Evolutionary conservation across 2,888 invertebrate species (phyloP).

Genomic region (Sepiola atlantica): DNA sequence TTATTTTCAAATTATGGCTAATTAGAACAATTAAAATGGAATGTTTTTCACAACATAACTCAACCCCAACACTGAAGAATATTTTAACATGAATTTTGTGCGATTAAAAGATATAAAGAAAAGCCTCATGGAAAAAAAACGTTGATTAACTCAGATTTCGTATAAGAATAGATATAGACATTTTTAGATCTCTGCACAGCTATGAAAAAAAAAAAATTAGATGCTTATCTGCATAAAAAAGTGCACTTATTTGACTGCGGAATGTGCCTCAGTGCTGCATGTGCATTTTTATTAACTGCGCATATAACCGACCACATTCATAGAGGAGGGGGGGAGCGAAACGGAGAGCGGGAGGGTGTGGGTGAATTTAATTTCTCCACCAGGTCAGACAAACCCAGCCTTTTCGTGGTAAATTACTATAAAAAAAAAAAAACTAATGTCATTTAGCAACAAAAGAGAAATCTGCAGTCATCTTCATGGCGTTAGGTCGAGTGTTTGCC

Average conservation of each 20-base stretch:
- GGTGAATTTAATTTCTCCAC: not conserved
- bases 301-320: not conserved
- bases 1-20: no score
- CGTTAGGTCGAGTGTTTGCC: not conserved
- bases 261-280: not conserved
- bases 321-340: not conserved
- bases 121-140: no score
- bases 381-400: not conserved
- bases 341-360: not conserved
- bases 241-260: slow-evolving; percentile 4
- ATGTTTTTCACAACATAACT: no score
- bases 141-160: no score
- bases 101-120: no score
- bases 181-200: no score
- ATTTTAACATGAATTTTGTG: no score
- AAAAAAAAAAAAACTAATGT: not conserved
- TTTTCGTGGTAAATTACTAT: not conserved
- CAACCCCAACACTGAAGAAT: no score
- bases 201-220: not conserved
- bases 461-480: not conserved
- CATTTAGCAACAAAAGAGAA: not conserved
- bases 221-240: not conserved
- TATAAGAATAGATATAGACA: no score
- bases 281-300: not conserved
- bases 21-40: no score